Percentiles rank a stretch among this genome's conserved stretches.
Conservation (phyloP, 1,140 invertebrate species). For the Schlechtendalia chinensis region DNA sequence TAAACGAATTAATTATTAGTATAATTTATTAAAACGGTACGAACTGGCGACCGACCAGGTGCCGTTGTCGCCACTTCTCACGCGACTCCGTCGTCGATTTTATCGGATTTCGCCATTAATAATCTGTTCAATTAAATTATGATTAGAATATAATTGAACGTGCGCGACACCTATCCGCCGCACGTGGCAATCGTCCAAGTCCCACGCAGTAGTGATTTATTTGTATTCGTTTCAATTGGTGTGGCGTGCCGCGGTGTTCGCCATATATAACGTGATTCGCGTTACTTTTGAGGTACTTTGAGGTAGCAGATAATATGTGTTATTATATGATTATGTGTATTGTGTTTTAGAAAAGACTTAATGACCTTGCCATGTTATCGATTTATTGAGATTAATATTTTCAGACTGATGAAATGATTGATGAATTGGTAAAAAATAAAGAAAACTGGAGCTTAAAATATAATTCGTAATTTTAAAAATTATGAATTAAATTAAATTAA, state of each 20-base stretch:
- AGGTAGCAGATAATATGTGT: no score
- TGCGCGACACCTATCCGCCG: not conserved
- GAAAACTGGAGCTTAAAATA: no score
- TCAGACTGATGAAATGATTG: not conserved
- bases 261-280: no score
- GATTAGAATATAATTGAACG: slow-evolving; percentile 5
- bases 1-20: no score
- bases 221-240: not conserved
- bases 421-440: not conserved
- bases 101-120: slow-evolving; percentile 28
- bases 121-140: slow-evolving; percentile 22
- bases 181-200: slow-evolving; percentile 10
- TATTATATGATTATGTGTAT: no score
- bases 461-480: no score
- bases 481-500: no score
- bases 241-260: no score
- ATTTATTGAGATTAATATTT: not conserved
- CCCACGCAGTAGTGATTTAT: not conserved
- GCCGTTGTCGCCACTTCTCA: not conserved
- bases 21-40: not conserved
- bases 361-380: not conserved
- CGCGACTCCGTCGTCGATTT: not conserved
- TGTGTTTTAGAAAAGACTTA: not conserved
- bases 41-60: not conserved
- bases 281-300: no score